A percentile compares a stretch with the other conserved stretches of the same genome.
These are phyloP conservation scores for Drosophila sturtevanti DNA, from an alignment of 1,140 invertebrate species.

Conservation along the genomic window DNA sequence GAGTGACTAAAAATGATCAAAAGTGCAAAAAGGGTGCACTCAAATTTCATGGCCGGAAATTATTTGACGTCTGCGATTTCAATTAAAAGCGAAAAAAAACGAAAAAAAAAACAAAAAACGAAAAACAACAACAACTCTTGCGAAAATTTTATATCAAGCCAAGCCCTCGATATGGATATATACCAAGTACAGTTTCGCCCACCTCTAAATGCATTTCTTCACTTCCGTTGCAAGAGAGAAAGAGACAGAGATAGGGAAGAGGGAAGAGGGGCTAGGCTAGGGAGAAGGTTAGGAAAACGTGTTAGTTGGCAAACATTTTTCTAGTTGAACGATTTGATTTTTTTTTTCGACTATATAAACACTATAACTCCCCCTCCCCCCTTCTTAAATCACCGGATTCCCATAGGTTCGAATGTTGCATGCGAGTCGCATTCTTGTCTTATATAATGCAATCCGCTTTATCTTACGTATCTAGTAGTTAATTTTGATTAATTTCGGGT, in stretches of 20 bases:
- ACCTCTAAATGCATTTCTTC: constrained; percentile 47
- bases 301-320: constrained; percentile 20
- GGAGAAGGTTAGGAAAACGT: neutral
- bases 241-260: neutral
- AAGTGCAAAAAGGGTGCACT: constrained; percentile 59
- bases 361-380: too few species aligned
- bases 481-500: too few species aligned
- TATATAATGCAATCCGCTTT: too few species aligned
- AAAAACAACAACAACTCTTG: neutral
- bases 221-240: constrained; percentile 22
- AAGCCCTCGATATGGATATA: constrained; percentile 12
- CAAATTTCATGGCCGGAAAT: constrained; percentile 76
- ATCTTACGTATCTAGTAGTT: too few species aligned
- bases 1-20: neutral
- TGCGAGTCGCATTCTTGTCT: too few species aligned
- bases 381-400: too few species aligned
- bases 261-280: neutral
- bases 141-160: constrained; percentile 27
- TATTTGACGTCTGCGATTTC: constrained; percentile 75
- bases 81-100: constrained; percentile 60
- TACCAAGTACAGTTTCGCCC: constrained; percentile 18
- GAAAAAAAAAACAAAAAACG: too few species aligned
- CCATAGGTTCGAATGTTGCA: too few species aligned
- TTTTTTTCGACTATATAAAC: constrained; percentile 10
- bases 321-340: constrained; percentile 43